A percentile compares a stretch with the other conserved stretches of the same genome.
phyloP scores from a whole-genome alignment of 2,888 invertebrate species.

The Caenorhabditis plicata region DNA sequence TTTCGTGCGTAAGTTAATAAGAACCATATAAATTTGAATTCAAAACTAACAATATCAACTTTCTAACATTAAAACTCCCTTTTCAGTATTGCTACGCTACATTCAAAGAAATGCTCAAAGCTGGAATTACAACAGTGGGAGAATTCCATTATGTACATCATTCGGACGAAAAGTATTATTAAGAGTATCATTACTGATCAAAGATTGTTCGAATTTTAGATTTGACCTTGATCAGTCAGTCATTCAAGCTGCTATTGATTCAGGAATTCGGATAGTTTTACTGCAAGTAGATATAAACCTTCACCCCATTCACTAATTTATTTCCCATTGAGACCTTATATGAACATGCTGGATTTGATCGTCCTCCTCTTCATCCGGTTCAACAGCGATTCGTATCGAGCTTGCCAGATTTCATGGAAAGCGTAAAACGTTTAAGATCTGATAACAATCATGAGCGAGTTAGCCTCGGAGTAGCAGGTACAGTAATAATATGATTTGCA shows the following conservation, averaged over 20 bases:
- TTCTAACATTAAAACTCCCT: neutral
- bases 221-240: slow-evolving; percentile 59
- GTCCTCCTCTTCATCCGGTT: slow-evolving; percentile 39
- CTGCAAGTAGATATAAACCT: slow-evolving; percentile 42
- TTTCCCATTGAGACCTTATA: slow-evolving; percentile 54
- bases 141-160: slow-evolving; percentile 66
- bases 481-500: slow-evolving; percentile 1
- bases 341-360: slow-evolving; percentile 55
- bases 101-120: slow-evolving; percentile 61
- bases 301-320: neutral
- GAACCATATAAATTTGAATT: too few relatives aligned
- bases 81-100: slow-evolving; percentile 55
- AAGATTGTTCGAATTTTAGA: too few relatives aligned
- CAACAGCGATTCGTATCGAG: slow-evolving; percentile 50
- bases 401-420: slow-evolving; percentile 46
- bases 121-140: slow-evolving; percentile 64
- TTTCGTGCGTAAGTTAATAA: too few relatives aligned
- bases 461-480: slow-evolving; percentile 40
- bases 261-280: slow-evolving; percentile 59
- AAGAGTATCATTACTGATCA: too few relatives aligned
- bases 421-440: slow-evolving; percentile 33
- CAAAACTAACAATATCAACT: too few relatives aligned
- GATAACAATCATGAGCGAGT: slow-evolving; percentile 13
- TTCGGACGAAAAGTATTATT: slow-evolving; percentile 29
- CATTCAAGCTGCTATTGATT: slow-evolving; percentile 55